Conservation (phyloP, 2,113 vertebrate genomes). For the Hemiprocne comata region DNA sequence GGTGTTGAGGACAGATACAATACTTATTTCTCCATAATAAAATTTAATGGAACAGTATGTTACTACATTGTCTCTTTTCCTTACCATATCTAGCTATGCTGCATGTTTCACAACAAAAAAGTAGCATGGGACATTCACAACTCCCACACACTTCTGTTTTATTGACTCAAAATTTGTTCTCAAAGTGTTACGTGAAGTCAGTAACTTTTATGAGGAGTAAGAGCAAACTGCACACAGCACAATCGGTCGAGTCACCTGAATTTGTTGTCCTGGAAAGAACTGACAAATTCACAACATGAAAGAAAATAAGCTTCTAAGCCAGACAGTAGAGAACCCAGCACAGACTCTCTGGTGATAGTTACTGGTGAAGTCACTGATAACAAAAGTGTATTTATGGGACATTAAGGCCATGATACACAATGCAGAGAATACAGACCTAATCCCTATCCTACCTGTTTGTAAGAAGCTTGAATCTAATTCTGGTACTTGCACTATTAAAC, state of each 20-base stretch:
- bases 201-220: not conserved
- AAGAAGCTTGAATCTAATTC: not conserved
- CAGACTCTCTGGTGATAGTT: not conserved
- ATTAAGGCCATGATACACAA: not conserved
- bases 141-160: not conserved
- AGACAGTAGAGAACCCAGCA: not conserved
- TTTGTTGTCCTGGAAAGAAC: no score
- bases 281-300: not conserved
- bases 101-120: not conserved
- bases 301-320: not conserved
- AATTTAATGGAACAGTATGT: not conserved
- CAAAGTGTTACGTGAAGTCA: not conserved
- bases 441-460: not conserved
- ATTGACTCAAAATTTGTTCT: not conserved
- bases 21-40: not conserved
- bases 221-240: not conserved
- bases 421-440: not conserved
- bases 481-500: not conserved
- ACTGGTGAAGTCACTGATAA: not conserved
- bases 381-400: not conserved
- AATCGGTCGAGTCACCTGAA: not conserved
- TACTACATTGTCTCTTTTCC: not conserved
- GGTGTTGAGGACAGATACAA: not conserved
- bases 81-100: not conserved
- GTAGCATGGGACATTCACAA: not conserved